Evolutionary conservation across 1,140 invertebrate species (phyloP).

Genomic region (Eulimnadia texana): DNA sequence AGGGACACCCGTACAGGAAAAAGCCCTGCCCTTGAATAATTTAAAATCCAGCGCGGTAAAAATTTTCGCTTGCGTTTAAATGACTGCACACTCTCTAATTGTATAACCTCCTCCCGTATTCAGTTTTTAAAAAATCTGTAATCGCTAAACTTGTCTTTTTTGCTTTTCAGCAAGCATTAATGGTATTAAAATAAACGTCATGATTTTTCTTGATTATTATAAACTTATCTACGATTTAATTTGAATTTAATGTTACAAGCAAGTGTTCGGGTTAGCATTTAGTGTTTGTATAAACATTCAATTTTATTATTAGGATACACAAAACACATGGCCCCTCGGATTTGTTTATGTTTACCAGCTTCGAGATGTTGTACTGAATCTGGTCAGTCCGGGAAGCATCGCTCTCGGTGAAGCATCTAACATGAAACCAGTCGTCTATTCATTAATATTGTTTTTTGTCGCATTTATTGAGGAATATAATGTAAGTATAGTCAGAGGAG

Average conservation of each 20-base stretch:
- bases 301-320: too few species aligned
- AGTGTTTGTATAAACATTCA: too few species aligned
- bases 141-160: neutral
- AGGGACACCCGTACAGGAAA: slow-evolving; percentile 17
- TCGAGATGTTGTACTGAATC: too few species aligned
- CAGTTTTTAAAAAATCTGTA: neutral
- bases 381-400: too few species aligned
- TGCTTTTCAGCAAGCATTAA: neutral
- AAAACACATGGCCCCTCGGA: neutral
- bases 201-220: neutral
- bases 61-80: neutral
- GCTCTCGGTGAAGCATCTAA: too few species aligned
- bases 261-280: too few species aligned
- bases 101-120: neutral
- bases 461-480: too few species aligned
- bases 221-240: neutral
- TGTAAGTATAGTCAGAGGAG: too few species aligned
- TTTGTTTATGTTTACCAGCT: neutral
- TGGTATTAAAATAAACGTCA: neutral
- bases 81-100: neutral
- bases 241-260: too few species aligned
- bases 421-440: too few species aligned
- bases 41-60: neutral
- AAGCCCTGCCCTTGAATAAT: slow-evolving; percentile 7
- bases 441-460: too few species aligned